Conservation (phyloP, 37 sponge, comb jelly and placozoan species). For the Halisarca cf. caerulea region DNA sequence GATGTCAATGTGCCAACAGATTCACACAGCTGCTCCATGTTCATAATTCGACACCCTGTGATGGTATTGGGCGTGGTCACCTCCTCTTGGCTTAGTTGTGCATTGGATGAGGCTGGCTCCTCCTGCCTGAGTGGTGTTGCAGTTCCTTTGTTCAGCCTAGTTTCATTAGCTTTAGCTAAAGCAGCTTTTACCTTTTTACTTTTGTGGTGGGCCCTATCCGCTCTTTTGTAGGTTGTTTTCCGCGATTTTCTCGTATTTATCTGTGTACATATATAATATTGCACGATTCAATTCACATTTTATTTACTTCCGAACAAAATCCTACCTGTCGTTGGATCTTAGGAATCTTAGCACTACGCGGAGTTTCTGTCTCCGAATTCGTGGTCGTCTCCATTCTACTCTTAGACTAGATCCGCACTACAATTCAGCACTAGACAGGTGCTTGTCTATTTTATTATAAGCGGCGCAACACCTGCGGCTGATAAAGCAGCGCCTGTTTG, state of each 20-base stretch:
- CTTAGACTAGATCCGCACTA: too few relatives aligned
- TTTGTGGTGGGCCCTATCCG: neutral
- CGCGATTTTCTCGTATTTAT: too few relatives aligned
- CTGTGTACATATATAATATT: too few relatives aligned
- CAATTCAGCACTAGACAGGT: too few relatives aligned
- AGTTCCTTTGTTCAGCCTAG: neutral
- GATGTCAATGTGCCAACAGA: neutral
- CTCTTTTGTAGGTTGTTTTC: neutral
- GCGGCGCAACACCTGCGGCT: too few relatives aligned
- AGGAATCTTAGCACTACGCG: neutral
- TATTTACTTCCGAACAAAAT: neutral
- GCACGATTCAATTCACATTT: too few relatives aligned
- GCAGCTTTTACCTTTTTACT: constrained; percentile 10
- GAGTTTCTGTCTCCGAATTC: too few relatives aligned
- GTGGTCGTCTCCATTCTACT: too few relatives aligned
- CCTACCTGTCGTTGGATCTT: constrained; percentile 2
- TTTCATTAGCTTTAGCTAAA: neutral
- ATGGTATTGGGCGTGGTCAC: neutral
- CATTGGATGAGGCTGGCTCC: neutral
- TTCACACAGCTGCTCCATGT: neutral
- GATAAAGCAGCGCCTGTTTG: too few relatives aligned
- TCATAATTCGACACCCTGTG: constrained; percentile 13
- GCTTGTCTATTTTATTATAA: too few relatives aligned
- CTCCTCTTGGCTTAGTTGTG: neutral
- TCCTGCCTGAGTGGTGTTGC: too few relatives aligned